Evolutionary conservation across 2,113 vertebrate species (phyloP), one percentile per base, ranked within the genome.

Genomic region (Gasterosteus aculeatus): DNA sequence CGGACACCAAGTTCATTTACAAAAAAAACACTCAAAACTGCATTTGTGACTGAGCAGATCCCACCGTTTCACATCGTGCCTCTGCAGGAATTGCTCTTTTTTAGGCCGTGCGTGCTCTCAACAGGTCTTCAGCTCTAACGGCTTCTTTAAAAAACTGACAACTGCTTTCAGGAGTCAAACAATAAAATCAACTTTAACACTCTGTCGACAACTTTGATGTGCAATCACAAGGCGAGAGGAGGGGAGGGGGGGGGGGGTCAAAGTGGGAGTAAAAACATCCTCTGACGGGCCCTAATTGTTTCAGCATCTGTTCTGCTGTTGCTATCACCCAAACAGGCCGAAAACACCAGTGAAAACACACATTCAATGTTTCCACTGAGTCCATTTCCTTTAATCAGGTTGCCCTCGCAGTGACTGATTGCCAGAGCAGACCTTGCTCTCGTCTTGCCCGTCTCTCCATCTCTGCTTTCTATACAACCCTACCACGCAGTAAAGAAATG

Each of bases 331-430:
- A 85, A 79, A 66, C 70, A 18, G 79, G 58, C 75, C 31, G 65
- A 88, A 84, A 87, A 83, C 77, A 85, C 82, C 56, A 81, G 80
- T 75, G 68, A 83, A 87, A 89, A 84, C 80, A 89, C 72, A 82
- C 78, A 87, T 87, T 71, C 74, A 89, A 63, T 85, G 82, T 89
- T 91, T 89, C 91, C 91, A 87, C 85, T 85, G 19, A 4, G 44
- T 72, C 73, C 78, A 69, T 87, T 94, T 92, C 93, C 91, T 92
- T 84, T 88, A 89, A 91, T 93, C 91, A 93, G 76, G 75, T 81
- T 75, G 73, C 70, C 85, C 79, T 81, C 33, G 1, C 47, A 10
- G 44, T 87, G 91, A 87, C 86, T 91, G 91, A 91, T 90, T 87
- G 85, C 77, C 72, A 64, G 70, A 68, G n/a, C 85, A 82, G 80